Percentiles rank a stretch among this genome's conserved stretches.
These are phyloP conservation scores for Mesorhabditis sp. DNA, from an alignment of 2,888 invertebrate genomes.

Conservation along the genomic window DNA sequence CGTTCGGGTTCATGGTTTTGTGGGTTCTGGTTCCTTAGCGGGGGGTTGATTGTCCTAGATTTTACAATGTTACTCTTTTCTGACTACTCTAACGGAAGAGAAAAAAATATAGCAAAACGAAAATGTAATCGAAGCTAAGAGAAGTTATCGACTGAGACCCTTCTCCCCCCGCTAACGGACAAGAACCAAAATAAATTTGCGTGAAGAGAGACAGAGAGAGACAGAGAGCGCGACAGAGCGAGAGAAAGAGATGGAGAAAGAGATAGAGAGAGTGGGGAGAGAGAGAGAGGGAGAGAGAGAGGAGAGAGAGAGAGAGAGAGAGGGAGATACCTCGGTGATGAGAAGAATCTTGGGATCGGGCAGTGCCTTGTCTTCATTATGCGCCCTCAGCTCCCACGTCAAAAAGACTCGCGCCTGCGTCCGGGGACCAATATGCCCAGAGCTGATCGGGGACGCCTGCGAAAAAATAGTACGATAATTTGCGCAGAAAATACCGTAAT, in stretches of 20 bases:
- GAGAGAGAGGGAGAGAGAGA: no score
- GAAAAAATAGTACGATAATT: background rate
- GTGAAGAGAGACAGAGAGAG: no score
- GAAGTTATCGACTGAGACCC: no score
- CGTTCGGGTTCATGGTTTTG: background rate
- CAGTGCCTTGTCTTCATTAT: constrained; percentile 19
- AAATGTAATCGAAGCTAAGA: constrained; percentile 8
- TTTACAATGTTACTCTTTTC: no score
- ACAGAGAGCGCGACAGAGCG: no score
- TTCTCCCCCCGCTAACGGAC: no score
- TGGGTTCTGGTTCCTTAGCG: background rate
- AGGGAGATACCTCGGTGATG: constrained; percentile 12
- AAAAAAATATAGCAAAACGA: constrained; percentile 8
- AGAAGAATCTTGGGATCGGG: constrained; percentile 37
- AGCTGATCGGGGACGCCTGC: constrained; percentile 35
- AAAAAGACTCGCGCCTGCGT: constrained; percentile 39
- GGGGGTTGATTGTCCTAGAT: background rate
- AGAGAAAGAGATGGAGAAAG: no score
- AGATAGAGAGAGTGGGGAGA: no score
- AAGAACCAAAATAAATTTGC: no score
- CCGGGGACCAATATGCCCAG: constrained; percentile 41
- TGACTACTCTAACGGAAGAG: no score
- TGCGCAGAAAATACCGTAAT: constrained; percentile 19
- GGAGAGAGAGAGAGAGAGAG: no score
- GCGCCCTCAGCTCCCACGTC: constrained; percentile 37